phyloP scores from a whole-genome alignment of 2,113 vertebrate genomes.

The Pelusios castaneus region DNA sequence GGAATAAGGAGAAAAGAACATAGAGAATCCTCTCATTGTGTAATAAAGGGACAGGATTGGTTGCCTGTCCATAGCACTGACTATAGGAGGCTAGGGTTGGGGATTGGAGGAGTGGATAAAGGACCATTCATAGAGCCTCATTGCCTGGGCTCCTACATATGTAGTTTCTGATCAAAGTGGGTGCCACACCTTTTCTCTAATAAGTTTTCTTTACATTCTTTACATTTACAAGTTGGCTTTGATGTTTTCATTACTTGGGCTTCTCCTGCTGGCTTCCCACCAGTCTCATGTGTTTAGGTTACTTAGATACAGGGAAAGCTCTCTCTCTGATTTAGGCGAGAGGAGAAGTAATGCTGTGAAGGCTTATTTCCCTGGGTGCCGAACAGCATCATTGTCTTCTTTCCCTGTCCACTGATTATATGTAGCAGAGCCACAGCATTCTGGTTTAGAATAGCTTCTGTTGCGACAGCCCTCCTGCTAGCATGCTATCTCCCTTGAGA shows the following conservation, averaged over 20 bases:
- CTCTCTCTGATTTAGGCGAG: neutral
- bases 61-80: neutral
- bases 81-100: neutral
- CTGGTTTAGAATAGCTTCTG: neutral
- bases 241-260: neutral
- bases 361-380: neutral
- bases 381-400: neutral
- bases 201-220: neutral
- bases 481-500: neutral
- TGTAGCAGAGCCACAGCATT: neutral
- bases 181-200: neutral
- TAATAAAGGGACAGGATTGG: neutral
- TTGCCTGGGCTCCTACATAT: neutral
- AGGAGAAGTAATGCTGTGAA: neutral
- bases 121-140: neutral
- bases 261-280: neutral
- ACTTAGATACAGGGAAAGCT: neutral
- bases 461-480: neutral
- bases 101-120: neutral
- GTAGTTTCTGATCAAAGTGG: neutral
- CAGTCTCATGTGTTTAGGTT: neutral
- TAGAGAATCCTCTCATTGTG: neutral
- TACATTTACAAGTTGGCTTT: neutral
- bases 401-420: neutral
- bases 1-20: neutral